Evolutionary conservation across 2,113 vertebrate genomes (phyloP).

Genomic region (Macquaria ambigua): DNA sequence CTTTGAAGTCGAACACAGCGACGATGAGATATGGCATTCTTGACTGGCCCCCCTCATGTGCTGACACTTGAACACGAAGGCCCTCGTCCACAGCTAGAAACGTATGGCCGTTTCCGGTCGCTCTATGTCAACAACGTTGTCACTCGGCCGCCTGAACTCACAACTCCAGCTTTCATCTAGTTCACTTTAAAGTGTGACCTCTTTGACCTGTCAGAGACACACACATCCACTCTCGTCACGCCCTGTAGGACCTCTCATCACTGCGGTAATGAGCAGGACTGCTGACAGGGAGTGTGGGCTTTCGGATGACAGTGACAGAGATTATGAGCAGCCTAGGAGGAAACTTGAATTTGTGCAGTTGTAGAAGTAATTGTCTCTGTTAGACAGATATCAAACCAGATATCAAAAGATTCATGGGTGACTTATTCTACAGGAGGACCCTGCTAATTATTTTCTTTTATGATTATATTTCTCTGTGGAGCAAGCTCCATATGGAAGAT

Average conservation of each 20-base stretch:
- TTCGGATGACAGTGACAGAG: not conserved
- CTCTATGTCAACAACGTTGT: constrained; percentile 26
- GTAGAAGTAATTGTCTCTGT: not conserved
- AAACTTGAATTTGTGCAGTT: not conserved
- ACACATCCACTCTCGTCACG: constrained; percentile 14
- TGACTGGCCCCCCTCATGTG: not conserved
- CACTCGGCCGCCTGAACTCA: constrained; percentile 36
- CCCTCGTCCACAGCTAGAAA: constrained; percentile 1
- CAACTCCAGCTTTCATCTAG: constrained; percentile 60
- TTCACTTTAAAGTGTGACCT: constrained; percentile 49
- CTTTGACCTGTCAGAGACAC: constrained; percentile 38
- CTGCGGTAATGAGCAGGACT: constrained; percentile 69
- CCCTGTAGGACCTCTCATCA: constrained; percentile 60
- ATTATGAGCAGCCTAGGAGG: not conserved
- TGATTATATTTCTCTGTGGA: constrained; percentile 49
- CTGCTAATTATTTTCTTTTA: constrained; percentile 71
- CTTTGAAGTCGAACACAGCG: constrained; percentile 28
- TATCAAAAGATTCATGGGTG: constrained; percentile 50
- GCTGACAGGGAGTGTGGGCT: constrained; percentile 55
- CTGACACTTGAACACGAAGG: constrained; percentile 27
- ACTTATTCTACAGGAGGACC: constrained; percentile 50
- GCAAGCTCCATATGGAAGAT: constrained; percentile 38
- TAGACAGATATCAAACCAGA: no score
- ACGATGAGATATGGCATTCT: constrained; percentile 21
- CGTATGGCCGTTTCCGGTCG: not conserved